These are phyloP conservation scores for Sorex fumeus DNA, from an alignment of 2,113 vertebrate genomes.

Conservation along the genomic window DNA sequence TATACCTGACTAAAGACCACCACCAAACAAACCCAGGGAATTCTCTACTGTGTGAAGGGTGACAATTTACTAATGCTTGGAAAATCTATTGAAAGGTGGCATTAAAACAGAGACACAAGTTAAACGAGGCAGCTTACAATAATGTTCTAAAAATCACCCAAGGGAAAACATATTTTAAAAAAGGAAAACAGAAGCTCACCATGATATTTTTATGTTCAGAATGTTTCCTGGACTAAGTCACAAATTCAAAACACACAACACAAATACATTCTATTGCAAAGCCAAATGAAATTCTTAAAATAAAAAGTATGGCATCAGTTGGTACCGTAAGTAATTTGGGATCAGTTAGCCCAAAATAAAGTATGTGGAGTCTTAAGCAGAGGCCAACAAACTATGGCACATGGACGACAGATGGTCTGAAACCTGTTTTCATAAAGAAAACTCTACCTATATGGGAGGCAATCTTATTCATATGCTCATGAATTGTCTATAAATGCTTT, in stretches of 20 bases:
- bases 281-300: neutral
- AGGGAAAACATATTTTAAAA: slow-evolving; percentile 48
- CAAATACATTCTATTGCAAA: slow-evolving; percentile 44
- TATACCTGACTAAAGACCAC: neutral
- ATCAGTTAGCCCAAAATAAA: neutral
- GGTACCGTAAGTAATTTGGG: neutral
- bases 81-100: slow-evolving; percentile 72
- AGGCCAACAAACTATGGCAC: neutral
- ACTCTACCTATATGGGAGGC: slow-evolving; percentile 29
- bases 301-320: slow-evolving; percentile 13
- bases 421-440: neutral
- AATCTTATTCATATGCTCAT: neutral
- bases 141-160: slow-evolving; percentile 56
- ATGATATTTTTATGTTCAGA: slow-evolving; percentile 65
- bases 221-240: slow-evolving; percentile 68
- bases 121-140: slow-evolving; percentile 47
- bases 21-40: neutral
- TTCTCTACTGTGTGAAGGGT: neutral
- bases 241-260: slow-evolving; percentile 55
- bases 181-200: slow-evolving; percentile 64
- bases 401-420: neutral
- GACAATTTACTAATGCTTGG: slow-evolving; percentile 24
- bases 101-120: slow-evolving; percentile 63
- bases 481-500: neutral
- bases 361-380: neutral